Base-by-base conservation (phyloP, 2,888 invertebrate genomes). In the Oxyteleia sp. region DNA sequence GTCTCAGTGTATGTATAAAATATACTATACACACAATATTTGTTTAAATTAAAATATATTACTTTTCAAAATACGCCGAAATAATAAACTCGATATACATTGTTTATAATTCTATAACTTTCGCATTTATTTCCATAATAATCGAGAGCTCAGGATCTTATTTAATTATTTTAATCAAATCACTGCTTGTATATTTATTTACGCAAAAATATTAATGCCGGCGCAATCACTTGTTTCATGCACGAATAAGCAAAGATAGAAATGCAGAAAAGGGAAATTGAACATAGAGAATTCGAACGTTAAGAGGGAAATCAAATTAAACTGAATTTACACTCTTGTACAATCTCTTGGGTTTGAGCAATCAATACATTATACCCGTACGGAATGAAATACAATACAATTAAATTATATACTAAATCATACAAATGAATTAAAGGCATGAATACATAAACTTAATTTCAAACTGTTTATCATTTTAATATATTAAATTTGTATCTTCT, bases 191-290 rank as follows among this genome's bases (percentile, higher is more conserved):
- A 32, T 32, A 8, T 32, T 8, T 8, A 32, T 32, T 32, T 32
- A 32, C 32, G 1, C n/a, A 32, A 32, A 32, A 32, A 32, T 32
- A 32, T 32, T 32, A 32, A 32, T 32, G 10, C 10, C 10, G 10
- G 32, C 32, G 32, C 10, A 32, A 32, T 32, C 10, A 32, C 32
- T 32, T 32, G 32, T 32, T 32, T 32, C 10, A 32, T 32, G 32
- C 32, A 32, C 32, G 32, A 32, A 32, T 32, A 32, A 32, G 32
- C 32, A 32, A 32, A 32, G 32, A 32, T 32, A 32, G 32, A 32
- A 32, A 32, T 32, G 32, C 32, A 32, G 32, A 32, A 32, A 32
- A 32, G 32, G 32, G 10, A 32, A 32, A 32, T 32, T 32, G 32
- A 32, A 32, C 32, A 32, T 1, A 32, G 32, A 32, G 32, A 32